These are phyloP conservation scores for Empidonax traillii DNA, from an alignment of 2,113 vertebrate genomes.

Conservation along the genomic window DNA sequence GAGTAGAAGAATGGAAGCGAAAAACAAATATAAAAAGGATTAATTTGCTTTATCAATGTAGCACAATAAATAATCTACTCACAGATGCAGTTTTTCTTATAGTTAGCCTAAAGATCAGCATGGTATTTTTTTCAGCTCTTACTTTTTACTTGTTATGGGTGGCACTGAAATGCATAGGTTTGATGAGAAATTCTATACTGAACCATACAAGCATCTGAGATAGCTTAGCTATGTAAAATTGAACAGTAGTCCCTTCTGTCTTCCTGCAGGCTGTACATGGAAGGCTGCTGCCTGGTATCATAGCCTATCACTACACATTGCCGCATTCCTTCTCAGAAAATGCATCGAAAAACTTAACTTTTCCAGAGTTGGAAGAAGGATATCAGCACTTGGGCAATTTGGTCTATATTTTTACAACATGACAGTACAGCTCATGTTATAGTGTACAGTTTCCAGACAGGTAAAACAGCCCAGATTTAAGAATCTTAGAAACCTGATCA, in stretches of 20 bases:
- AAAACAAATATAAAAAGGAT: not conserved
- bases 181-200: not conserved
- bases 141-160: not conserved
- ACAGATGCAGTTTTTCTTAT: not conserved
- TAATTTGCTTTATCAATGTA: not conserved
- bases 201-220: not conserved
- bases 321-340: not conserved
- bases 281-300: not conserved
- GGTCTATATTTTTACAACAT: not conserved
- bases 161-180: not conserved
- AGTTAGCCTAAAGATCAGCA: not conserved
- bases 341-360: not conserved
- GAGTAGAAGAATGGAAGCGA: accelerated
- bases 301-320: not conserved
- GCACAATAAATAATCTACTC: not conserved
- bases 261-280: not conserved
- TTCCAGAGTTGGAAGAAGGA: not conserved
- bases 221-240: not conserved
- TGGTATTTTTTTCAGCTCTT: not conserved
- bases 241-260: not conserved
- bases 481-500: not conserved
- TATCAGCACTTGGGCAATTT: not conserved
- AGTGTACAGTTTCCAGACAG: not conserved
- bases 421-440: not conserved
- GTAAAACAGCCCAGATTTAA: not conserved